Evolutionary conservation across 2,797 vertebrate genomes (phyloP), one percentile per base, ranked within the genome.

Genomic region (Pseudochromis fuscus): DNA sequence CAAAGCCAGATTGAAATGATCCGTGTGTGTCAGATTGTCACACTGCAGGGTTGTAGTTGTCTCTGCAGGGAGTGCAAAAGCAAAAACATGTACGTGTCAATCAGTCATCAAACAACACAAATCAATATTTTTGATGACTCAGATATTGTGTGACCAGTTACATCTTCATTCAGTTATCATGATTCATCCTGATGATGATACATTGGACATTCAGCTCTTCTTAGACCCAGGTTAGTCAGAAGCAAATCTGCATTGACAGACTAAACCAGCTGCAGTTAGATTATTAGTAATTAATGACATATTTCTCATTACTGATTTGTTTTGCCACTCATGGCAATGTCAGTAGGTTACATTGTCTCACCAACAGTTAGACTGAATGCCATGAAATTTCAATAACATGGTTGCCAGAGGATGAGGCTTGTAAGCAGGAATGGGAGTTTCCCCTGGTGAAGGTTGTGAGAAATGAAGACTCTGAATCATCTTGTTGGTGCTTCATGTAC

Each of bases 1-100:
- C 35, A 68, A 49, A 48, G 15, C 19, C 19, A n/a, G 21, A 46
- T 8, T 35, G 24, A 66, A 58, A 55, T 19, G 37, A 74, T 56
- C 53, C 53, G 0, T 27, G 28, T 18, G 1, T 33, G 38, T 64
- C 51, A 62, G 52, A 75, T 74, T 44, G 25, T 62, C 4, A 27
- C 19, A 42, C 21, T 11, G 10, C 31, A 44, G 57, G 23, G 11
- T 38, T 25, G 0, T 18, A 48, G 37, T 21, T 59, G n/a, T 16
- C 28, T 48, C 60, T n/a, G 24, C 2, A n/a, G 42, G n/a, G 15
- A 64, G 25, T 6, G 18, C 11, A 46, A 4, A 40, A 30, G 45
- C 15, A 58, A 40, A 50, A 52, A 42, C 23, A 49, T 23, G 2
- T 3, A 46, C 16, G 4, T 35, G 11, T 52, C 28, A 73, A 16